Evolutionary conservation across 2,113 vertebrate genomes (phyloP), one percentile per base, ranked within the genome.

Genomic region (Saguinus imperator): DNA sequence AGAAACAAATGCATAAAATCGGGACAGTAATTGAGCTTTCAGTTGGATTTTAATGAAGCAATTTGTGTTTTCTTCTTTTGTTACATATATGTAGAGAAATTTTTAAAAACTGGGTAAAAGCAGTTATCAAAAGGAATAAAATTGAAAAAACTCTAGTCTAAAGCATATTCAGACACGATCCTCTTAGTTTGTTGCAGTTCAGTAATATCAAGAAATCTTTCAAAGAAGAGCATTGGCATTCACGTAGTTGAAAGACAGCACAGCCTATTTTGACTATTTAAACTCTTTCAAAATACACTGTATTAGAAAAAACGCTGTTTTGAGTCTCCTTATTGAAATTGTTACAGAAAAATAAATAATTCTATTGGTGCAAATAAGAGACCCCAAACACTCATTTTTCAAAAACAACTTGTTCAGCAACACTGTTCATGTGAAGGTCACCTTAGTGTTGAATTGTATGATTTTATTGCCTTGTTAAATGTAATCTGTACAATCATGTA

Each of bases 381-480:
- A 43, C 45, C 40, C 23, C 18, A 84, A 89, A 90, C 25, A 58
- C 79, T 92, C 3, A 17, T n/a, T n/a, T 93, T 83, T 55, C 1
- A 82, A 17, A 66, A 97, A 87, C 40, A 89, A n/a, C 3, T 58
- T 27, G 50, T 97, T 97, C 50, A 94, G n/a, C 72, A 40, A 29
- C 23, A 35, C 21, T 77, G 77, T 94, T 50, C 23, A 96, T 85
- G 64, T 68, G 75, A 97, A 98, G 82, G 96, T 98, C 87, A 98
- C 48, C 87, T 94, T 94, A 75, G 3, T 57, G 29, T 86, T 96
- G 94, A 97, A 52, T 45, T 96, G 25, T 76, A 55, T 73, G 48
- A 89, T 91, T 96, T 96, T 96, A 97, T 91, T 97, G 37, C 13
- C 80, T 94, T 96, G 45, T 95, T 97, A 97, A 97, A 92, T 84